Conservation (phyloP, 2,888 invertebrate species). For the Hanleya hanleyi region DNA sequence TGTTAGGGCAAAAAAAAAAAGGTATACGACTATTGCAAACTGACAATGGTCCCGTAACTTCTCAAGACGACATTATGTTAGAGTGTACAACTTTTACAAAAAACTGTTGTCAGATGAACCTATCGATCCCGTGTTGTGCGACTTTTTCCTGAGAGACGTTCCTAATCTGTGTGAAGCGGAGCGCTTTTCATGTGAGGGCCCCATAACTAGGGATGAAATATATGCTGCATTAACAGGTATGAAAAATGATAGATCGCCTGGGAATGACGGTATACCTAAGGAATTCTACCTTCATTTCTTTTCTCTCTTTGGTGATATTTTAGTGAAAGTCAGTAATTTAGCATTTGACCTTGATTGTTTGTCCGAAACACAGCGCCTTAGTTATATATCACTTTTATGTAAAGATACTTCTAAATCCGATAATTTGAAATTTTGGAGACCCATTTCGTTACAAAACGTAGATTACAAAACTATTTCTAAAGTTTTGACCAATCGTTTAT, state of each 20-base stretch:
- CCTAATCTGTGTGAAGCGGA: conserved; percentile 9
- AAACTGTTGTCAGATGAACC: background rate
- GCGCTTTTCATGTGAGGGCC: conserved; percentile 16
- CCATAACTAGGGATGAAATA: background rate
- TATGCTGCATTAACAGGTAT: conserved; percentile 21
- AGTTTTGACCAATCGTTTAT: conserved; percentile 32
- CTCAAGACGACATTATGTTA: too few relatives aligned
- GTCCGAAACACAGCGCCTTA: conserved; percentile 17
- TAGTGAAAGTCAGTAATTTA: conserved; percentile 18
- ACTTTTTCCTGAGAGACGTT: conserved; percentile 8
- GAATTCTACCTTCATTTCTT: conserved; percentile 35
- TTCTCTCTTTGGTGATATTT: conserved; percentile 19
- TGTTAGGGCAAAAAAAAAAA: too few relatives aligned
- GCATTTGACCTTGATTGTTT: conserved; percentile 21
- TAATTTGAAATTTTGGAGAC: conserved; percentile 41
- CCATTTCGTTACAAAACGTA: conserved; percentile 41
- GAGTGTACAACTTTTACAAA: too few relatives aligned
- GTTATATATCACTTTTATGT: conserved; percentile 34
- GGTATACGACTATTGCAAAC: too few relatives aligned
- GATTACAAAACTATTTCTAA: conserved; percentile 45
- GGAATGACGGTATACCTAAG: conserved; percentile 38
- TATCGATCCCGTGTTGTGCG: background rate
- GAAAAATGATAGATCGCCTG: conserved; percentile 35
- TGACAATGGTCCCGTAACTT: too few relatives aligned
- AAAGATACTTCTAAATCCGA: conserved; percentile 33